Evolutionary conservation across 2,888 invertebrate genomes (phyloP).

Genomic region (Notodonta dromedarius): DNA sequence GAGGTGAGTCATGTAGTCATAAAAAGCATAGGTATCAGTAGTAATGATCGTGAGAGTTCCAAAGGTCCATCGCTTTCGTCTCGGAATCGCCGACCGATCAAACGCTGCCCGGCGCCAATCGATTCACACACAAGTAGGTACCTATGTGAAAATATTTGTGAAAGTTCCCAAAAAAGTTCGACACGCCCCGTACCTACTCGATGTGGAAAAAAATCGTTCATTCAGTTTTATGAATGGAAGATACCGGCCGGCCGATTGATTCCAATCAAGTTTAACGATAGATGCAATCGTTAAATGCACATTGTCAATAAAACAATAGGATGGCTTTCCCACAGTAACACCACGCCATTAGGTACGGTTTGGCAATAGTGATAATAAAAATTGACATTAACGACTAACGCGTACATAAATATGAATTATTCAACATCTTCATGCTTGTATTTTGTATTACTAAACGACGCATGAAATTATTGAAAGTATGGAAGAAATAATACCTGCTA

Average conservation of each 20-base stretch:
- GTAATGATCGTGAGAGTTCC: slow-evolving; percentile 30
- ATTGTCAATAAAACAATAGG: slow-evolving; percentile 43
- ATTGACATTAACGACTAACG: slow-evolving; percentile 50
- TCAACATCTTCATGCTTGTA: slow-evolving; percentile 47
- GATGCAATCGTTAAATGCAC: slow-evolving; percentile 31
- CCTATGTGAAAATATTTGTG: slow-evolving; percentile 39
- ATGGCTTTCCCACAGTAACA: slow-evolving; percentile 48
- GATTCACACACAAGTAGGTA: slow-evolving; percentile 33
- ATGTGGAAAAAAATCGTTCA: slow-evolving; percentile 32
- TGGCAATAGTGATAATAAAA: slow-evolving; percentile 52
- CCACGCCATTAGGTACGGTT: slow-evolving; percentile 46
- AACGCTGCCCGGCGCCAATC: slow-evolving; percentile 37
- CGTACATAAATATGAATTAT: slow-evolving; percentile 49
- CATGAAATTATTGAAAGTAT: slow-evolving; percentile 53
- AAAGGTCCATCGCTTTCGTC: slow-evolving; percentile 32
- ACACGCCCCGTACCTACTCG: slow-evolving; percentile 23
- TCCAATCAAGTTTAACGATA: slow-evolving; percentile 36
- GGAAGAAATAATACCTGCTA: slow-evolving; percentile 31
- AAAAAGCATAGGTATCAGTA: slow-evolving; percentile 17
- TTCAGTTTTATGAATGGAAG: slow-evolving; percentile 44
- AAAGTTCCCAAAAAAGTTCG: slow-evolving; percentile 35
- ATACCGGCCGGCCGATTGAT: slow-evolving; percentile 22
- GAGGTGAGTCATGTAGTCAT: background rate
- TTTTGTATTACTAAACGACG: slow-evolving; percentile 47
- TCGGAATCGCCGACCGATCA: slow-evolving; percentile 31